Evolutionary conservation across 2,797 vertebrate genomes (phyloP).

Genomic region (Chiroxiphia lanceolata): DNA sequence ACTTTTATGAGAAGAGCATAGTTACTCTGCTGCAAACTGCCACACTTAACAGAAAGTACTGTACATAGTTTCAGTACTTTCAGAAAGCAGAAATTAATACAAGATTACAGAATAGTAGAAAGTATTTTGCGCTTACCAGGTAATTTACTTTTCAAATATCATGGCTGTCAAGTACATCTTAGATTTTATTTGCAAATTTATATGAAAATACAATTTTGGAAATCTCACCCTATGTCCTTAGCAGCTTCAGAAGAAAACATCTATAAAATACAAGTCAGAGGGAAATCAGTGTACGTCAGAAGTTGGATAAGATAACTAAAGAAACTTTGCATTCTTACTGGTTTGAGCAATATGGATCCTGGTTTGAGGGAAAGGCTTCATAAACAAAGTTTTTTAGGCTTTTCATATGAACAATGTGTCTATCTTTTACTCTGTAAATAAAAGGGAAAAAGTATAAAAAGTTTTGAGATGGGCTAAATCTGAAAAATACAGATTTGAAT

Average conservation of each 20-base stretch:
- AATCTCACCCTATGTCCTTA: not conserved
- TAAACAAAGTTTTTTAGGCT: not conserved
- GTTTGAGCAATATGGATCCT: not conserved
- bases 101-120: not conserved
- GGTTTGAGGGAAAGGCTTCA: not conserved
- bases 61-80: not conserved
- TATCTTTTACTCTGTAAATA: not conserved
- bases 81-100: not conserved
- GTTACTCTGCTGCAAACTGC: not conserved
- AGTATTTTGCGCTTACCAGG: not conserved
- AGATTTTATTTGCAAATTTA: not conserved
- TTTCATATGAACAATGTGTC: not conserved
- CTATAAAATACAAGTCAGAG: not conserved
- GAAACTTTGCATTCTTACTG: not conserved
- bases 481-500: not conserved
- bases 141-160: not conserved
- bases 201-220: not conserved
- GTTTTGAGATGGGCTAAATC: not conserved
- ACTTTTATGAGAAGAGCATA: not conserved
- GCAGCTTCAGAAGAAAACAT: not conserved
- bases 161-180: not conserved
- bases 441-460: not conserved
- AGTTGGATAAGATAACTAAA: not conserved
- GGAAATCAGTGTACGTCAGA: not conserved
- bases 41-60: not conserved